Conservation (phyloP, 1,140 invertebrate species). For the Ridgeia piscesae region DNA sequence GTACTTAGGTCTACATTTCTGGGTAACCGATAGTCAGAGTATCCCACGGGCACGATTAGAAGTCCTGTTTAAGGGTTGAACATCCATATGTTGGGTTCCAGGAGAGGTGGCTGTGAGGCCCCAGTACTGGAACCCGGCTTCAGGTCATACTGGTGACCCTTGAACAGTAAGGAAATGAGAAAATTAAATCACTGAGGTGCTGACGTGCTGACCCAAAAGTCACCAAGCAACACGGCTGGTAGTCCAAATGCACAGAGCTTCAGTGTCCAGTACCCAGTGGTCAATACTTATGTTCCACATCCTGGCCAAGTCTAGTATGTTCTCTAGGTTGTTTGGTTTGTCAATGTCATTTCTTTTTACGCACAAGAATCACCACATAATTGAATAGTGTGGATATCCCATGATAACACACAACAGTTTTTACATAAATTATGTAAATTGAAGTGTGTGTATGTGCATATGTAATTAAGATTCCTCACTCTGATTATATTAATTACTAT, state of each 20-base stretch:
- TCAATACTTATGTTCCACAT: too few relatives aligned
- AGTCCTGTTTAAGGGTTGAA: not conserved
- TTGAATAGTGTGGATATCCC: not conserved
- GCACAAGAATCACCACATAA: not conserved
- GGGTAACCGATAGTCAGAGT: not conserved
- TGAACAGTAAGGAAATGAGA: not conserved
- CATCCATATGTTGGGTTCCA: not conserved
- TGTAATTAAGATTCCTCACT: not conserved
- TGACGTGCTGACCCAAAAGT: not conserved
- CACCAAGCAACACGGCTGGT: not conserved
- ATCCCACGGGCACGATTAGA: not conserved
- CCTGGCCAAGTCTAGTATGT: too few relatives aligned
- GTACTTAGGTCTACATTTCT: not conserved
- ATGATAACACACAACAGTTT: not conserved
- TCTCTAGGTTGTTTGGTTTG: not conserved
- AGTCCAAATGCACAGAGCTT: not conserved
- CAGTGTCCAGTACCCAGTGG: not conserved
- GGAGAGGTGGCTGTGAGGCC: not conserved
- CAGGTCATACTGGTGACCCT: not conserved
- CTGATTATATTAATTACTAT: not conserved
- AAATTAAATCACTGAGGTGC: not conserved
- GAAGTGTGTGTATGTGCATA: not conserved
- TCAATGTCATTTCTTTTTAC: not conserved
- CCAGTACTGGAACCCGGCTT: not conserved
- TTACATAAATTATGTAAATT: not conserved